Conservation (phyloP, 2,888 invertebrate genomes). For the Agrochola macilenta region DNA sequence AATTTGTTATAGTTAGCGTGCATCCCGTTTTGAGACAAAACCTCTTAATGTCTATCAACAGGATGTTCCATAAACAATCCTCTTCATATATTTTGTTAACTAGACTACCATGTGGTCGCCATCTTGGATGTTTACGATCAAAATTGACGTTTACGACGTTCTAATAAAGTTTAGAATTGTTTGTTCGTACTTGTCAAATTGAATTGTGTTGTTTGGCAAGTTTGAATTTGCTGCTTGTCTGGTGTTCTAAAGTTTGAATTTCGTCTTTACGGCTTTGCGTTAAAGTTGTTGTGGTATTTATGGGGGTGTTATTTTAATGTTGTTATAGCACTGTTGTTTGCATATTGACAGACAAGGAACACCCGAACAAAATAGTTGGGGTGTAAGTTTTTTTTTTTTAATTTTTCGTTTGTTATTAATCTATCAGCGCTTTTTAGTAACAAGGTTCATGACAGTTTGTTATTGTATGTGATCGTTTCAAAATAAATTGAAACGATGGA, state of each 20-base stretch:
- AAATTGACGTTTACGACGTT: constrained; percentile 63
- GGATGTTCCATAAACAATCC: constrained; percentile 81
- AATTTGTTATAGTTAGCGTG: constrained; percentile 64
- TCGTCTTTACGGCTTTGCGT: constrained; percentile 57
- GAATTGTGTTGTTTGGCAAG: constrained; percentile 68
- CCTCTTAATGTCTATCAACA: constrained; percentile 84
- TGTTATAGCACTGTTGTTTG: constrained; percentile 76
- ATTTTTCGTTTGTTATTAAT: constrained; percentile 76
- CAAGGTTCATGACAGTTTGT: constrained; percentile 67
- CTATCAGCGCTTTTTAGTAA: constrained; percentile 67
- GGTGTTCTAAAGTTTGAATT: constrained; percentile 64
- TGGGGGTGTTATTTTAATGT: constrained; percentile 56
- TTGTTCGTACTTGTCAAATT: constrained; percentile 67
- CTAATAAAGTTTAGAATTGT: constrained; percentile 74
- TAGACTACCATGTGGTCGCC: constrained; percentile 79
- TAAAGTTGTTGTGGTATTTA: constrained; percentile 63
- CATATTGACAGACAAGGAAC: constrained; percentile 83
- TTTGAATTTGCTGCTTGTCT: constrained; percentile 64
- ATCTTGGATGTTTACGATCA: constrained; percentile 68
- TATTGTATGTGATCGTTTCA: constrained; percentile 51
- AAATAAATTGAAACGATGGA: constrained; percentile 20
- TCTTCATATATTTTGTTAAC: constrained; percentile 86
- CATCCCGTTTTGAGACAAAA: constrained; percentile 70
- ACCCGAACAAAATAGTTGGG: constrained; percentile 80
- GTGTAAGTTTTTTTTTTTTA: constrained; percentile 73